Evolutionary conservation across 2,888 invertebrate species (phyloP).

Genomic region (Ectropis crepuscularia): DNA sequence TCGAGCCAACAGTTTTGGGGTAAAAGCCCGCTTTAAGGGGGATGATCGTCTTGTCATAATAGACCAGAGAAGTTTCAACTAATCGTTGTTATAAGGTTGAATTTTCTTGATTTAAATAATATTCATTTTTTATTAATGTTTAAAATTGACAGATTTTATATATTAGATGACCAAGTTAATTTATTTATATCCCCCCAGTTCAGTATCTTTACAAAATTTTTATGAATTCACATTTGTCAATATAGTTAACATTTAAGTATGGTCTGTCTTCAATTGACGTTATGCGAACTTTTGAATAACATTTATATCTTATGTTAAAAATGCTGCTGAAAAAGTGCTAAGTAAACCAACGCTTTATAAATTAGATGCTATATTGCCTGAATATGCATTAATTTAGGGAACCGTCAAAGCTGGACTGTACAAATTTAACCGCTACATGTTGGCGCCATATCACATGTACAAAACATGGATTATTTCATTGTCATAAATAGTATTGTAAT

Average conservation of each 20-base stretch:
- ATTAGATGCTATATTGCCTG: constrained; percentile 10
- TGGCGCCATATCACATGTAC: neutral
- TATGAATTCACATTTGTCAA: too few species aligned
- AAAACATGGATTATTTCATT: neutral
- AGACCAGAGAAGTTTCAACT: too few species aligned
- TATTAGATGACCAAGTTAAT: too few species aligned
- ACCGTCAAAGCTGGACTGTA: constrained; percentile 3
- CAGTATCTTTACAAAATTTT: too few species aligned
- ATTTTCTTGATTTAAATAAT: too few species aligned
- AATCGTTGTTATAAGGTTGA: too few species aligned
- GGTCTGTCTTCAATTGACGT: constrained; percentile 9
- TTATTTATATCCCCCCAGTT: too few species aligned
- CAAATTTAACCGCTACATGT: constrained; percentile 1
- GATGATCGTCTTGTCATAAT: too few species aligned
- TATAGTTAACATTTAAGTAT: neutral
- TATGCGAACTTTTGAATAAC: constrained; percentile 2
- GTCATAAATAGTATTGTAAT: neutral
- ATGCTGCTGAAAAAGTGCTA: constrained; percentile 1
- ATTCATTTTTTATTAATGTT: too few species aligned
- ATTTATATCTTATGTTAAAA: neutral
- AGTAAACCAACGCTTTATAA: constrained; percentile 13
- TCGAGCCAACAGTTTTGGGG: too few species aligned
- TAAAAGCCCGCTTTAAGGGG: too few species aligned
- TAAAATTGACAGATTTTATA: too few species aligned
- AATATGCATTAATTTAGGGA: constrained; percentile 1